Evolutionary conservation across 2,888 invertebrate genomes (phyloP), one percentile per base, ranked within the genome.

Genomic region (Aethes cnicana): DNA sequence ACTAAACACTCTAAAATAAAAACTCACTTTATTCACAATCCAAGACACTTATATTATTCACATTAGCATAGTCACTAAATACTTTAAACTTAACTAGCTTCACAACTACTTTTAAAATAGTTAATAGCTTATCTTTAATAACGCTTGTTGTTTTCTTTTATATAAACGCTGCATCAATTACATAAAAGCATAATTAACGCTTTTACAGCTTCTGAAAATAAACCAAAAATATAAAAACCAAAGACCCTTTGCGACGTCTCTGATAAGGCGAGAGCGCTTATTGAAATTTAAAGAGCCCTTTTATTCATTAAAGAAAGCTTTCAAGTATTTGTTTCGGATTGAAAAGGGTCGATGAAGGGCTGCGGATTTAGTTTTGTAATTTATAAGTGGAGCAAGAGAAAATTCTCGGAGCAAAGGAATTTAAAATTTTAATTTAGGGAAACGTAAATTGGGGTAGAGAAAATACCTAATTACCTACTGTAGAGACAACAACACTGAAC

Each of bases 311-410:
- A 63, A 62, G 42, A 60, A 61, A 57, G 48, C 60, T 62, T 58
- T 63, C 41, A 64, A 67, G 62, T 64, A 70, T 66, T 71, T 63
- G 69, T 69, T 70, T 66, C 65, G 68, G 63, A 69, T 72, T 77
- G 62, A 60, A 64, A 69, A 56, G 60, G 64, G 56, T 68, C 74
- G 70, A 74, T 66, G 63, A 72, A 74, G 73, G 74, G 72, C 68
- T 63, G 56, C 39, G 58, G 61, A 63, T 69, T 70, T 61, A 61
- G 63, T 65, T 68, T 44, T 23, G 11, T 25, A 63, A 72, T 71
- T 71, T 67, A 68, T 71, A 66, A 63, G 59, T 56, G 61, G 56
- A 21, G 36, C 18, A 12, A n/a, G 44, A 39, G 8, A 17, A 37
- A 37, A 21, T 23, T 36, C 8, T 14, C 11, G 7, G 37, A 18